Conservation (phyloP, 64 coral and sea anemone species). For the Platygyra sinensis region DNA sequence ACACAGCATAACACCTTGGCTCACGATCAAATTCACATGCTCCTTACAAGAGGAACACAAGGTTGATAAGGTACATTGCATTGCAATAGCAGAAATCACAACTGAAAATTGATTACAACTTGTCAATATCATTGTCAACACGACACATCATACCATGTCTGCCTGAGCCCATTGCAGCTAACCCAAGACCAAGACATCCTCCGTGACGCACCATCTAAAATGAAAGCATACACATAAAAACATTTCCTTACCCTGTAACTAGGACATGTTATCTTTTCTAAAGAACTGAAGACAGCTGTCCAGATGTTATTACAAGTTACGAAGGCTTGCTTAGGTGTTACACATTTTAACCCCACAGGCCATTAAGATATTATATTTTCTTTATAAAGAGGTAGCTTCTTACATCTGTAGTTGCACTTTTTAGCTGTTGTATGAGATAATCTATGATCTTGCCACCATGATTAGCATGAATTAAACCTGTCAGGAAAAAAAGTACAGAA, state of each 20-base stretch:
- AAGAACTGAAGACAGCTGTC: too few species aligned
- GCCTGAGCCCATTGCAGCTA: conserved; percentile 96
- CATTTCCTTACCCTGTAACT: background rate
- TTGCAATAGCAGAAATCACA: too few species aligned
- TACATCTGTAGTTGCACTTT: conserved; percentile 92
- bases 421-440: conserved; percentile 91
- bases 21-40: too few species aligned
- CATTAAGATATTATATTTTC: too few species aligned
- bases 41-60: too few species aligned
- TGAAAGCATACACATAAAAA: background rate
- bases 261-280: too few species aligned
- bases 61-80: too few species aligned
- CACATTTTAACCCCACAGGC: too few species aligned
- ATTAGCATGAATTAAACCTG: conserved; percentile 98
- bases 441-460: conserved; percentile 97
- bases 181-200: conserved; percentile 92
- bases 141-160: conserved; percentile 56
- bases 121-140: background rate
- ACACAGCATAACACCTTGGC: background rate
- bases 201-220: conserved; percentile 97
- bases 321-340: too few species aligned
- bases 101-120: too few species aligned
- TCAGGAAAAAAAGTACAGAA: too few species aligned
- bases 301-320: too few species aligned
- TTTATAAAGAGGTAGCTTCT: conserved; percentile 4